These are phyloP conservation scores for Dusona sp. DNA, from an alignment of 2,888 invertebrate species.

Conservation along the genomic window DNA sequence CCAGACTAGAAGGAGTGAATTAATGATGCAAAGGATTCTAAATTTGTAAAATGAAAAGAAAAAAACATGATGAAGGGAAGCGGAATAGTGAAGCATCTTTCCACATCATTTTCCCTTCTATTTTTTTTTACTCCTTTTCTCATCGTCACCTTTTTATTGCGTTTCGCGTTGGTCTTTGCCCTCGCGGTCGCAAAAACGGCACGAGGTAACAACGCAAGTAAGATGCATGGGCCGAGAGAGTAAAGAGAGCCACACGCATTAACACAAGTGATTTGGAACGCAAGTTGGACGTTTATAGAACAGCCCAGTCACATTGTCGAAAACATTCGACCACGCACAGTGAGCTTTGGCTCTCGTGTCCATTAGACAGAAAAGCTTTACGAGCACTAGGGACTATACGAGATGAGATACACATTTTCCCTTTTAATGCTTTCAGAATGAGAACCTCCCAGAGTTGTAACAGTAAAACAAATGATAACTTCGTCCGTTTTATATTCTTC, in stretches of 20 bases:
- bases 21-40: background rate
- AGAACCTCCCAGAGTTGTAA: background rate
- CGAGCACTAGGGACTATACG: background rate
- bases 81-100: conserved; percentile 59
- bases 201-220: conserved; percentile 29
- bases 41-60: conserved; percentile 68
- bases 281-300: conserved; percentile 82
- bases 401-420: conserved; percentile 16
- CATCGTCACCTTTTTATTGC: conserved; percentile 7
- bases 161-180: conserved; percentile 52
- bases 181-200: conserved; percentile 45
- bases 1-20: background rate
- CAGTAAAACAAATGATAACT: background rate
- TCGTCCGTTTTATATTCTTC: background rate
- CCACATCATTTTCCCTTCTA: conserved; percentile 20
- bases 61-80: conserved; percentile 59
- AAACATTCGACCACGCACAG: conserved; percentile 78
- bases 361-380: conserved; percentile 19
- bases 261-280: conserved; percentile 80
- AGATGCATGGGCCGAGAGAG: conserved; percentile 68
- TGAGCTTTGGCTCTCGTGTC: conserved; percentile 16
- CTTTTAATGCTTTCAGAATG: background rate
- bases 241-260: conserved; percentile 53
- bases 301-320: conserved; percentile 81
- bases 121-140: background rate